These are phyloP conservation scores for Pangasius larnaudii DNA, from an alignment of 2,797 vertebrate species.

Conservation along the genomic window DNA sequence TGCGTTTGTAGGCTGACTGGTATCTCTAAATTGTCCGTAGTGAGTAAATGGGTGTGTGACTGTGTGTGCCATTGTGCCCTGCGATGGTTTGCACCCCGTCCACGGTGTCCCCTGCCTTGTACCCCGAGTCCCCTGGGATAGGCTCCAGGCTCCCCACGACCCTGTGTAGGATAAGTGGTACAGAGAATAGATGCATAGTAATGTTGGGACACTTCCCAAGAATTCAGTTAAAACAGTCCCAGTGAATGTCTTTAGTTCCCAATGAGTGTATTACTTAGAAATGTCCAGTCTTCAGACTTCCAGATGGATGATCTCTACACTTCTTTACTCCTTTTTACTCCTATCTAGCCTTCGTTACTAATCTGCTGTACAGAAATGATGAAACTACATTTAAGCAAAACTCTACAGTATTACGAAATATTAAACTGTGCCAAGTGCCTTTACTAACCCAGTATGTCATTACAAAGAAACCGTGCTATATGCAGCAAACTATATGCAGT, in stretches of 20 bases:
- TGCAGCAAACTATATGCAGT: neutral
- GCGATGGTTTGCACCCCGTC: no score
- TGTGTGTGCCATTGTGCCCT: no score
- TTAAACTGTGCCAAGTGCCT: neutral
- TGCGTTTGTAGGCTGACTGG: no score
- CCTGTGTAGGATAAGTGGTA: no score
- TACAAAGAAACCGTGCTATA: neutral
- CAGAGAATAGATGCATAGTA: no score
- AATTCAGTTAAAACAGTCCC: neutral
- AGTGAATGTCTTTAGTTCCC: neutral
- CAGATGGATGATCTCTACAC: neutral
- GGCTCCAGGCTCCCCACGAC: no score
- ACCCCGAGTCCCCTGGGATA: no score
- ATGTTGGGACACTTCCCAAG: neutral
- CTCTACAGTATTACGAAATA: neutral
- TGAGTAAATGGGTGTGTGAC: no score
- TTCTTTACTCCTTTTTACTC: no score
- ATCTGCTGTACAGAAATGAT: neutral
- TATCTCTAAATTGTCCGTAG: no score
- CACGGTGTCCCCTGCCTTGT: no score
- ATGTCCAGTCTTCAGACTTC: neutral
- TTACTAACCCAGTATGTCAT: neutral
- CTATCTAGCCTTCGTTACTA: neutral
- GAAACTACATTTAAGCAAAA: neutral
- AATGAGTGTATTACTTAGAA: neutral